Evolutionary conservation across 1,140 invertebrate genomes (phyloP), one percentile per base, ranked within the genome.

Genomic region (Apis florea): DNA sequence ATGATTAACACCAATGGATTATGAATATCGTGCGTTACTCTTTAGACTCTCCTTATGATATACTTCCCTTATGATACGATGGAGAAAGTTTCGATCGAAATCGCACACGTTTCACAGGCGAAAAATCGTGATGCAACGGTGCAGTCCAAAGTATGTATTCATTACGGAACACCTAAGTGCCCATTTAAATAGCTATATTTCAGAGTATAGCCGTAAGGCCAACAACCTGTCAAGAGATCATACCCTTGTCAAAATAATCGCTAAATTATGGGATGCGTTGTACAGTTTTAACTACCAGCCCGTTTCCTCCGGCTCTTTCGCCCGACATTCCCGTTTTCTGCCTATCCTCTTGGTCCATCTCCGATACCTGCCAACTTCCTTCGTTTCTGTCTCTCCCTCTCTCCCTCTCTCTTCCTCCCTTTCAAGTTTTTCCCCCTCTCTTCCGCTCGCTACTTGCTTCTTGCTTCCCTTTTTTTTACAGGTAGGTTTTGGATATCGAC

Each of bases 171-270:
- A 61, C 69, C 82, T 85, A 87, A 91, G 85, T 89, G 85, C 84
- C 86, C 83, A 89, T 90, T 91, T 91, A 89, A 91, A 90, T 89
- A 89, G 86, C 88, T 87, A 91, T 90, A 90, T 91, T 89, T 91
- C 76, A 91, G 87, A 83, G 83, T 87, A 84, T 84, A 85, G 87
- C 87, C 88, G 85, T 88, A 87, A 92, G 90, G 88, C 90, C 89
- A 91, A 91, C 88, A 89, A 91, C 82, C 89, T 91, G 90, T 92
- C 90, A 90, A 77, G 81, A 88, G 88, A 91, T 93, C 91, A 92
- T 92, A 93, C 92, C 92, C 92, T 90, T 92, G 92, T 93, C 92
- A 92, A 93, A 93, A 93, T 93, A 93, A 93, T 93, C 92, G 90
- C 89, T 91, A 92, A 92, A 92, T 93, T 93, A 93, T 91, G 90